Percentiles rank a stretch among this genome's conserved stretches.
Conservation (phyloP, 2,113 vertebrate genomes). For the Oreotragus oreotragus region DNA sequence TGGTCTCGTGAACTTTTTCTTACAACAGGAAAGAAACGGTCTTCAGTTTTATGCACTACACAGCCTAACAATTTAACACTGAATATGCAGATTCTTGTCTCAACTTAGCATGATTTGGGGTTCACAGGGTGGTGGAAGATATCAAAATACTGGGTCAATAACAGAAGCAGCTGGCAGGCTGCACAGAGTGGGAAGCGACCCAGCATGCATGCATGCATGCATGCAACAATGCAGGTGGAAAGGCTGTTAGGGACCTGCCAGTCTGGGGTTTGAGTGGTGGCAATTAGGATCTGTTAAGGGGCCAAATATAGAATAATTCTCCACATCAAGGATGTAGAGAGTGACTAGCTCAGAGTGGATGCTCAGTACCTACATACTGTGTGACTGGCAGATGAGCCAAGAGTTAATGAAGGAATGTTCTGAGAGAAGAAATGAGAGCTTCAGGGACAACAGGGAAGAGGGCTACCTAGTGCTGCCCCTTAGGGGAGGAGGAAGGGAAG, state of each 20-base stretch:
- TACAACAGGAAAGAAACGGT: neutral
- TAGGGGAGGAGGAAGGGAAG: too few relatives aligned
- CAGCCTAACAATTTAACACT: neutral
- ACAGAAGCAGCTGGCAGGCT: neutral
- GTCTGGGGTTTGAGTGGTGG: neutral
- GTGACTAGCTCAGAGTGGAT: neutral
- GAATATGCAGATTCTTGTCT: neutral
- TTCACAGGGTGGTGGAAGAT: neutral
- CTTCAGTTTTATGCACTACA: neutral
- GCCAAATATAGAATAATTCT: neutral
- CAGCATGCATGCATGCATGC: neutral
- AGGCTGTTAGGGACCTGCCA: neutral
- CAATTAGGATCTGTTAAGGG: neutral
- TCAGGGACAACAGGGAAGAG: neutral
- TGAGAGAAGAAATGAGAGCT: neutral
- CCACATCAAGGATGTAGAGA: neutral
- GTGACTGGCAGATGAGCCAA: neutral
- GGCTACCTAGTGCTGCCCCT: neutral
- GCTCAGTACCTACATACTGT: neutral
- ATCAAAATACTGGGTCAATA: neutral
- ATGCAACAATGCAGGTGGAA: accelerated
- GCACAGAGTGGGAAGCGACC: accelerated
- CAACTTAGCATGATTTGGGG: neutral
- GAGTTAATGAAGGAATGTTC: neutral
- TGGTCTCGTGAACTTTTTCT: neutral